These are phyloP conservation scores for Grapholita molesta DNA, from an alignment of 1,140 invertebrate genomes.

Conservation along the genomic window DNA sequence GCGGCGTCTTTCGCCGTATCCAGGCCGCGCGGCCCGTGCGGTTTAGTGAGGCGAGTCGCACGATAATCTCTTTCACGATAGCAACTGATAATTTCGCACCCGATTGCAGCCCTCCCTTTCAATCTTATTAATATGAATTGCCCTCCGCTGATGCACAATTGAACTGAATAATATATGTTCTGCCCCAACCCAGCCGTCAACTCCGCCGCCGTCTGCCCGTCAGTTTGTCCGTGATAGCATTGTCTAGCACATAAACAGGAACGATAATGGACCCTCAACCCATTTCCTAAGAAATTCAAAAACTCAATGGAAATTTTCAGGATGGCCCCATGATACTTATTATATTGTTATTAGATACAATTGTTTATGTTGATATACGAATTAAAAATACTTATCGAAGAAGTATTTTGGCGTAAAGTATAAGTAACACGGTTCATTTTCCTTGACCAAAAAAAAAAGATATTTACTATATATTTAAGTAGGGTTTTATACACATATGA, in stretches of 20 bases:
- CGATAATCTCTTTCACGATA: neutral
- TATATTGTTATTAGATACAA: too few species aligned
- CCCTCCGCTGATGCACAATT: constrained; percentile 16
- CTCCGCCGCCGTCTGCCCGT: neutral
- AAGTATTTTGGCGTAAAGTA: too few species aligned
- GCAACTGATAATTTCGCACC: neutral
- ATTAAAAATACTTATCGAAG: too few species aligned
- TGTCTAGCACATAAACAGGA: neutral
- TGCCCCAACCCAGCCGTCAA: neutral
- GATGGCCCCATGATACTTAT: too few species aligned
- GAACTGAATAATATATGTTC: constrained; percentile 16
- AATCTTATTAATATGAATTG: constrained; percentile 17
- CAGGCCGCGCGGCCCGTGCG: neutral
- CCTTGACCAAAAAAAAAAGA: too few species aligned
- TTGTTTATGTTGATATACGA: too few species aligned
- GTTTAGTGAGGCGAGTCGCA: neutral
- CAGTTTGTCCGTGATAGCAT: constrained; percentile 3
- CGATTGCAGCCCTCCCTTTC: neutral
- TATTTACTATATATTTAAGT: too few species aligned
- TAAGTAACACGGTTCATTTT: too few species aligned
- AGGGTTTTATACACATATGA: too few species aligned
- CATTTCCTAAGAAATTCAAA: constrained; percentile 11
- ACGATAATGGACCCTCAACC: constrained; percentile 15
- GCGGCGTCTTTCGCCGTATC: neutral
- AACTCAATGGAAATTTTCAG: constrained; percentile 16